Base-by-base conservation (phyloP, 2,888 invertebrate species). In the Byasa hedistus region DNA sequence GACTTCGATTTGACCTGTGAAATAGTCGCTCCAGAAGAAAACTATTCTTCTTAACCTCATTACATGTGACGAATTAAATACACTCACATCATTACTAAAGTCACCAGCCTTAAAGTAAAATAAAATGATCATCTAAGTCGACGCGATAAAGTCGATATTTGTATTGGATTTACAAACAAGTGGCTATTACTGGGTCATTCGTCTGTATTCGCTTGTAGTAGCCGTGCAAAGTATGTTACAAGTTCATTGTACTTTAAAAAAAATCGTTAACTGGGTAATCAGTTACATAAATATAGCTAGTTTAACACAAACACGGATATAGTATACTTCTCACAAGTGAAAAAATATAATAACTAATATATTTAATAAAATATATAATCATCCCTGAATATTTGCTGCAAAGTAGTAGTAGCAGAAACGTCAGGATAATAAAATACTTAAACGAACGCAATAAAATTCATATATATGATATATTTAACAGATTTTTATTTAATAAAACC, bases 201-300 rank as follows among this genome's bases (percentile, higher is more conserved):
- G 60, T 51, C 60, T 56, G 32, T 48, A 27, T 56, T 12, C 54
- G 56, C 32, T 57, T 57, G 57, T 52, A 61, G 17, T 51, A 51
- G 21, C 17, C 39, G 12, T 19, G 21, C 21, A 52, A 54, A 62
- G 19, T 62, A 21, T 58, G 58, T 51, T 44, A 58, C 60, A 62
- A 66, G 61, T 61, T 62, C 61, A 66, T 55, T 58, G 58, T 57
- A 62, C 61, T 58, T 19, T 51, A 23, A 36, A 21, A 57, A 61
- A 24, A 32, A 32, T 52, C 27, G 57, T 57, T 58, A 54, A 59
- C 12, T 22, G 8, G 15, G 36, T 54, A 54, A 39, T 44, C 36
- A 54, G 19, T n/a, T 54, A 52, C 27, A 57, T 48, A 32, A 32
- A n/a, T 24, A 32, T 32, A 10, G 32, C 32, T 32, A 7, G 32